Base-by-base conservation (phyloP, 2,888 invertebrate species). In the Troides oblongomaculatus region DNA sequence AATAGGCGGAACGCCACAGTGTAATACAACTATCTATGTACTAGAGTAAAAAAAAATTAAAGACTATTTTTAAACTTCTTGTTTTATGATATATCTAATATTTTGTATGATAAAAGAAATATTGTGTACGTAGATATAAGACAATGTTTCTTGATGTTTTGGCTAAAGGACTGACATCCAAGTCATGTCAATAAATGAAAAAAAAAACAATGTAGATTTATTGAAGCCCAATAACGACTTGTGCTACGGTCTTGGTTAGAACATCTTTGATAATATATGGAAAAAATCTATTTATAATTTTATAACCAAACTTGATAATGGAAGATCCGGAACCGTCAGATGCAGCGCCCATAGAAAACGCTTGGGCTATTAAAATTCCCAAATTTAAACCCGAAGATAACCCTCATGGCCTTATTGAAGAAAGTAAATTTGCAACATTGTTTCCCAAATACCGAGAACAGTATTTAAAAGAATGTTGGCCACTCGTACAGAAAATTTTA, bases 371-470 rank as follows among this genome's bases (percentile, higher is more conserved):
- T 89, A 96, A 97, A 93, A 95, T 98, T 73, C 97, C 98, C 0
- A 94, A 95, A 78, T 99, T 99, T 81, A 96, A 95, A 70, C 95
- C 95, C 46, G 96, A 97, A 79, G 96, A 99, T 84, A 99, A 98
- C 89, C 97, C 97, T 69, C 94, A 96, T 92, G 96, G 97, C 59
- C 89, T 99, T 62, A 81, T 97, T 12, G 97, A 97, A 84, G 99
- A 99, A 92, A 99, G 98, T 84, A 97, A 97, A 8, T 99, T 99
- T 90, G 98, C 99, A 0, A 98, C 98, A 1, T 90, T 99, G 21
- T 99, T 99, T 88, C 99, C 99, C 0, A 98, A 98, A 86, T 99
- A 99, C 83, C 94, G 99, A 71, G 99, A 99, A 87, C 96, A 97
- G 79, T 99, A 99, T 87, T 89, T 99, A 12, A 95, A 96, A 79